These are phyloP conservation scores for Pluvianellus socialis DNA, from an alignment of 2,113 vertebrate species.

Conservation along the genomic window DNA sequence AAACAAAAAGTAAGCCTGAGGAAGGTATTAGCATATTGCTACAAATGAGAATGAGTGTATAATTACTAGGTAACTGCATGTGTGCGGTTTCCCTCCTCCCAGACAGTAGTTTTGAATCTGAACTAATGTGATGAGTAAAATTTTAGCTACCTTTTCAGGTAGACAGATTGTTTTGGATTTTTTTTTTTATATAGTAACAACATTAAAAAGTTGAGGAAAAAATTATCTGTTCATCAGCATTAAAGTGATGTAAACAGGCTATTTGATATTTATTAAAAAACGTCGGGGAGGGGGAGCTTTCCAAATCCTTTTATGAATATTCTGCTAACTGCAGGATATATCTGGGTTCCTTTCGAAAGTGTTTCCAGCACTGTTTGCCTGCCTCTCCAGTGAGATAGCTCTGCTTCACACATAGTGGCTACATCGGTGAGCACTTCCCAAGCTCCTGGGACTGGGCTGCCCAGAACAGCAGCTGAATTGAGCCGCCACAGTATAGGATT, in stretches of 20 bases:
- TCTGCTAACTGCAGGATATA: not conserved
- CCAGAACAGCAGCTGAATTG: not conserved
- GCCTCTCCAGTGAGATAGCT: fast-evolving
- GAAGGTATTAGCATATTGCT: not conserved
- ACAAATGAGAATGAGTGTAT: not conserved
- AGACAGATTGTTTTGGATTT: not conserved
- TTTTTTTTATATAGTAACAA: not conserved
- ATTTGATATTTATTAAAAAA: not conserved
- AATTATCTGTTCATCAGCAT: not conserved
- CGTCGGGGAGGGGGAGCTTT: not conserved
- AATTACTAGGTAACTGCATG: not conserved
- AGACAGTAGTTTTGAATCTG: not conserved
- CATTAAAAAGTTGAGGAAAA: not conserved
- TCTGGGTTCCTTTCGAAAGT: not conserved
- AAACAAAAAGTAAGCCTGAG: not conserved
- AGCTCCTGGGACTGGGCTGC: not conserved
- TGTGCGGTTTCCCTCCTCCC: not conserved
- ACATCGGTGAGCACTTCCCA: not conserved
- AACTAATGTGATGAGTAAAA: not conserved
- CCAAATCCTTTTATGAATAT: not conserved
- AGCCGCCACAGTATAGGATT: not conserved
- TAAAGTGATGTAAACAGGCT: not conserved
- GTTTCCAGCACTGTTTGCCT: not conserved
- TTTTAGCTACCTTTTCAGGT: not conserved
- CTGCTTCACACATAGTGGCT: fast-evolving